Evolutionary conservation across 1,140 invertebrate genomes (phyloP), one percentile per base, ranked within the genome.

Genomic region (Drosophila parvula): DNA sequence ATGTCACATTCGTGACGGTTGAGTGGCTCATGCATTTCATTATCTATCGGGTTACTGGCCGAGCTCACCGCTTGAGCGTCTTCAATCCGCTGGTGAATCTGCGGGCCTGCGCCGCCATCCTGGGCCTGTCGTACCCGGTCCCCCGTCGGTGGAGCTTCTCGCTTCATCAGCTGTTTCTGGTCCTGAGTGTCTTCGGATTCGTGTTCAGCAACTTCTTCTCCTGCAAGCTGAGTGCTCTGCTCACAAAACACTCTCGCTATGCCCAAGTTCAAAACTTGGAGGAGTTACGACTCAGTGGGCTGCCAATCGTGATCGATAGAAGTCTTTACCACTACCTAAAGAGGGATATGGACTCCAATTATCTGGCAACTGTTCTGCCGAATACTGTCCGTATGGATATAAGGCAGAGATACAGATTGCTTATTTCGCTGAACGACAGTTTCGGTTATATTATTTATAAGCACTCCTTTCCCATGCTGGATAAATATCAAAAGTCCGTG

Each of bases 201-300:
- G 51, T 82, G 4, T 50, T 74, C 3, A 63, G 41, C 40, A 55
- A 62, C 28, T 74, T 63, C 9, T 75, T 81, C 34, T 48, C 58
- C 36, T 73, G 74, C 43, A 82, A 81, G 40, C 9, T 82, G 9
- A 81, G 80, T 36, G 36, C 79, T 1, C 34, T 78, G 4, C 48
- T 82, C 1, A 82, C 70, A 3, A 67, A 70, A 1, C 40, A 45
- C n/a, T 55, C 79, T 0, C 27, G 34, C 0, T 6, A 50, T 0
- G 16, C 30, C 4, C 34, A 50, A 2, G 45, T 81, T 1, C 22
- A 59, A 3, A 81, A 41, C 30, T 41, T 78, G 0, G 36, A 78
- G 5, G 57, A 82, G 9, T 12, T 82, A 6, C 18, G 60, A 1
- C n/a, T 34, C 0, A 82, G 79, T 38, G 43, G 56, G 7, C 8